These are phyloP conservation scores for Drosophila parthenogenetica DNA, from an alignment of 2,888 invertebrate genomes.

Conservation along the genomic window DNA sequence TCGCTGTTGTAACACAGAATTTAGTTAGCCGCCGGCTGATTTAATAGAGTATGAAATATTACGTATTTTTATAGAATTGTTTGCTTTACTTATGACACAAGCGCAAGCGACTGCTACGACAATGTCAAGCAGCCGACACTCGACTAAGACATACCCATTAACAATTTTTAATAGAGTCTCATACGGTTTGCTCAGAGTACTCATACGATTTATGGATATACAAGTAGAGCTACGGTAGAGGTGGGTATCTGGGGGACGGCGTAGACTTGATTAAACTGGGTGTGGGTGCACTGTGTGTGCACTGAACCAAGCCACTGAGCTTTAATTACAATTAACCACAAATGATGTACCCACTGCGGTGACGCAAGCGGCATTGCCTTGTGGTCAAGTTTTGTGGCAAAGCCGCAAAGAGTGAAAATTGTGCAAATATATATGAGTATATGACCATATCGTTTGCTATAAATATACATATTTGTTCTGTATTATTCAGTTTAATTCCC, in stretches of 20 bases:
- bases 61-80: constrained; percentile 26
- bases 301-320: constrained; percentile 63
- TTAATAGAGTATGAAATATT: constrained; percentile 7
- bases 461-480: not conserved
- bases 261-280: not conserved
- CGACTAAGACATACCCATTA: too few relatives aligned
- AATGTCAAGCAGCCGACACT: not conserved
- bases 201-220: not conserved
- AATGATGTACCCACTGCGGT: constrained; percentile 68
- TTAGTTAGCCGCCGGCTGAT: constrained; percentile 31
- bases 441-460: constrained; percentile 3
- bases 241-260: not conserved
- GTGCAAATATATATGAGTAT: not conserved
- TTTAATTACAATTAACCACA: constrained; percentile 76
- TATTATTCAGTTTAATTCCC: too few relatives aligned
- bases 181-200: not conserved
- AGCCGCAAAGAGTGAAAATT: constrained; percentile 13
- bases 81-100: constrained; percentile 50
- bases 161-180: too few relatives aligned
- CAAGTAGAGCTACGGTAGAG: not conserved
- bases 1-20: constrained; percentile 35
- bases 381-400: constrained; percentile 29
- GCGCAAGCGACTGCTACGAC: constrained; percentile 40
- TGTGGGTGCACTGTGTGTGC: constrained; percentile 49
- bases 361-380: constrained; percentile 39